Evolutionary conservation across 2,113 vertebrate genomes (phyloP), one percentile per base, ranked within the genome.

Genomic region (Prolemur simus): DNA sequence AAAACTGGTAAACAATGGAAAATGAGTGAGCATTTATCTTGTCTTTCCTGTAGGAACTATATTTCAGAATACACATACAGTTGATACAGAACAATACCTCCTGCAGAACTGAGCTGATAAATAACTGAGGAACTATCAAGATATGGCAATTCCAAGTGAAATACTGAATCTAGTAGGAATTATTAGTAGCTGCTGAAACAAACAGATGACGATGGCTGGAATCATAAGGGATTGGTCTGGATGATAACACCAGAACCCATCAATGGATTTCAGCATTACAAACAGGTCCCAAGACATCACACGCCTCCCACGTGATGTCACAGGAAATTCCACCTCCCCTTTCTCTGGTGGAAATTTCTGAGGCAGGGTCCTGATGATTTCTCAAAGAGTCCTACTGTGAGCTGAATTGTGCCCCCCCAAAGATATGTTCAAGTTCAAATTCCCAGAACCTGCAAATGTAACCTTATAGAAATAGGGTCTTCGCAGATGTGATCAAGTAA

Each of bases 1-100:
- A 9, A 42, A 20, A 29, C 23, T 10, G 45, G 69, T 14, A 4
- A 29, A 12, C 18, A 27, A 9, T 1, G 6, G 27, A 66, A 71
- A 42, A 5, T 0, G 8, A 8, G 3, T 2, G 27, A 6, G 10
- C 1, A 0, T 56, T 8, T 25, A 4, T 29, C 18, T 63, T 20
- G 15, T 6, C 8, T 25, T 39, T 6, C 27, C 85, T 8, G 4
- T 6, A 52, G 63, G 52, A 63, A 6, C 42, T 25, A 3, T 0
- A 8, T 32, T 17, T 15, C 56, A 34, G 45, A 66, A 18, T 4
- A 5, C 42, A 54, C 11, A 6, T 25, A 6, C 1, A 32, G 49
- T 2, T 15, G 64, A 1, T 17, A 7, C 13, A 42, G 42, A 10
- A 5, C 54, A 18, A 21, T 3, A 3, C 42, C 39, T 56, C 47